Base-by-base conservation (phyloP, 1,140 invertebrate species). In the Trichomalopsis sarcophagae region DNA sequence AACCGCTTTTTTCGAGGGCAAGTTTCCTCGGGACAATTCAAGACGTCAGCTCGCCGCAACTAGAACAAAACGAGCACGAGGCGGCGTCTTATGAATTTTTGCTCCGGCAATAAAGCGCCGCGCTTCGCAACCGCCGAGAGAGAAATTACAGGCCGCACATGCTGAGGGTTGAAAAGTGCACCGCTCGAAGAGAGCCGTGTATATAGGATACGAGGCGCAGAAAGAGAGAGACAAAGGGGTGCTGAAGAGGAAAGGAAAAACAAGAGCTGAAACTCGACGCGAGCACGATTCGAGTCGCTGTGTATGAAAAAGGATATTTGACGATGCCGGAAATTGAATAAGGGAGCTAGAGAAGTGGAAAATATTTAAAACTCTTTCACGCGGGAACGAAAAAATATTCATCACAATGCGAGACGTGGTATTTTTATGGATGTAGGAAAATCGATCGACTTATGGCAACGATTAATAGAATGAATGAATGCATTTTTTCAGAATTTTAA, bases 61-160 rank as follows among this genome's bases (percentile, higher is more conserved):
- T 47, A 76, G 40, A 76, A 76, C 74, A 76, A 76, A 76, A 17
- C 75, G 44, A 77, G 44, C 13, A 23, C 40, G 33, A 17, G 73
- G 23, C 23, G 4, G 44, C 44, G 75, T 77, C 40, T 77, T 77
- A 77, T 77, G 75, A 77, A 77, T 77, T 55, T 77, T 77, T 50
- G 44, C 27, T 77, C 75, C 44, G 0, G 75, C 75, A 77, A 62
- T 62, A 62, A 62, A 62, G 55, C 55, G 55, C 55, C 55, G 55
- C 55, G 55, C 55, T 21, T 62, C 55, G 30, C 30, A 77, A 77
- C 27, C 21, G 11, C 23, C 9, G 44, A 50, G 40, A 77, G 75
- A 77, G 75, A 77, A 77, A 77, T 77, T 77, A 77, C 44, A 44
- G 44, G 73, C 30, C 21, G 55, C 7, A 33, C 21, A 40, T 21